Base-by-base conservation (phyloP, 2,888 invertebrate genomes). In the Lepidonotus clava region DNA sequence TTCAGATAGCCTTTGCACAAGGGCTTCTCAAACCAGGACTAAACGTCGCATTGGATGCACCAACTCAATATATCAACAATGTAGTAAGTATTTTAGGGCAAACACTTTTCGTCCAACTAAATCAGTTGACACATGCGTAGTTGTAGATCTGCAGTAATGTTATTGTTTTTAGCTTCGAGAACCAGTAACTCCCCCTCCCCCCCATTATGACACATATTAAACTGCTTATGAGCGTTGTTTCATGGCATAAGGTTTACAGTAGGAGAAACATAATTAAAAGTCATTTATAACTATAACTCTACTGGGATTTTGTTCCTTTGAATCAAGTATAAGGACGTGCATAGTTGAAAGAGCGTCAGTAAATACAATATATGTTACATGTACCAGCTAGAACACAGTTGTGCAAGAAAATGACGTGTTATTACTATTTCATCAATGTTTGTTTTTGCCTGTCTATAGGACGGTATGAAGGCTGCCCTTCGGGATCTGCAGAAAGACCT, bases 1-100 rank as follows among this genome's bases (percentile, higher is more conserved):
- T 99, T 86, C 98, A 98, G 96, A 96, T 97, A 93, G 98, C 98
- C 0, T 97, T 98, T 94, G 96, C 96, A 0, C 96, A 96, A 91
- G 98, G 98, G 0, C 95, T 96, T 85, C 92, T 99, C 0, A 97
- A 98, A 93, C 97, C 98, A 0, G 98, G 98, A 36, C 94, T 98
- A 0, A 98, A 98, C 94, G 90, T 92, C 40, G 91, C 92, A 87
- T 90, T 90, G 95, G 96, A 90, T 95, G 95, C 91, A 93, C 95
- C 87, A 95, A 95, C 89, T 96, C 95, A 92, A 94, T 95, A 95
- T 91, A 95, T 96, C 2, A 98, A 98, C 93, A 96, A 97, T 95
- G 95, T 96, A 86, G 97, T 97, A 95, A 95, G 96, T 95, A 51
- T 4, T 24, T 24, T 40, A 14, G 14, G 11, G 14, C 14, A 77